phyloP scores from a whole-genome alignment of 2,113 vertebrate genomes.

The Paramormyrops kingsleyae region DNA sequence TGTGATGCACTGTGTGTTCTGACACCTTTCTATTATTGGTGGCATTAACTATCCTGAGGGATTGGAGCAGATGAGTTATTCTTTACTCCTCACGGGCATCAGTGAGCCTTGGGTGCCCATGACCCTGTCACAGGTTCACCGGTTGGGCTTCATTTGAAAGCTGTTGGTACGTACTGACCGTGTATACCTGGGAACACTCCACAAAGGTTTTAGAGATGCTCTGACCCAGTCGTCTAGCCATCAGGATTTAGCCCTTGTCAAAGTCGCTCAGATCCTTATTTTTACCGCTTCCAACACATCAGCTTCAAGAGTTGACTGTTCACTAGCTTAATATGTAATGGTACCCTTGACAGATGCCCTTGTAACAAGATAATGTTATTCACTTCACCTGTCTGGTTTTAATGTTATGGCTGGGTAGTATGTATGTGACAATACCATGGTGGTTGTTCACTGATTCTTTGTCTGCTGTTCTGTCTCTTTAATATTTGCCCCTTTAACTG shows the following conservation, averaged over 20 bases:
- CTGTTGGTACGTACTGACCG: background rate
- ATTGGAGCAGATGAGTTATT: background rate
- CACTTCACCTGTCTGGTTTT: background rate
- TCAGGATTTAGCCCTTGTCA: background rate
- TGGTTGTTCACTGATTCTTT: background rate
- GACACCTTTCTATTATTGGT: background rate
- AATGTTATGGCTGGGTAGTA: background rate
- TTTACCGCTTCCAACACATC: background rate
- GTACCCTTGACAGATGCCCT: background rate
- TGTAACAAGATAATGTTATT: background rate
- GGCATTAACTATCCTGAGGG: background rate
- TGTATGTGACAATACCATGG: too few relatives aligned
- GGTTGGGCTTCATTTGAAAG: background rate
- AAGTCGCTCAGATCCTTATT: background rate
- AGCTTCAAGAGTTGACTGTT: background rate
- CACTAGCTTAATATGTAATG: background rate
- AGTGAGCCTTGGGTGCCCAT: background rate
- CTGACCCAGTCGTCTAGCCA: background rate
- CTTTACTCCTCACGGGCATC: background rate
- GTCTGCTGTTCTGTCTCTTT: background rate
- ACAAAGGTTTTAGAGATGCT: background rate
- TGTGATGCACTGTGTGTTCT: background rate
- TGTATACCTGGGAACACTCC: background rate
- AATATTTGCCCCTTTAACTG: background rate
- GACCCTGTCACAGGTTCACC: background rate